Evolutionary conservation across 2,888 invertebrate species (phyloP).

Genomic region (Galerucella nymphaeae): DNA sequence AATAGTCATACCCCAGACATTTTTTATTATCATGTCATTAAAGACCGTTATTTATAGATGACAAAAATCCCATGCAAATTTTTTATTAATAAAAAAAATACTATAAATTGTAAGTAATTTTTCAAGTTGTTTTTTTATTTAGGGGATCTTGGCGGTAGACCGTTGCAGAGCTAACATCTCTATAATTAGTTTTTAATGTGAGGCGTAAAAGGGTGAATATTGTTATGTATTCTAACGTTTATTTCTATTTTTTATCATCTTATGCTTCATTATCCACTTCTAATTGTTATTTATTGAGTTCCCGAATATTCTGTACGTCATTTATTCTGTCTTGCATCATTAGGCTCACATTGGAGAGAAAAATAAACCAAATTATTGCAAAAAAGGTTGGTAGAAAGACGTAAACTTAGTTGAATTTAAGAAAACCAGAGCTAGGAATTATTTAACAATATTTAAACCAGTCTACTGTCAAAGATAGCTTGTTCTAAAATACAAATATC

Average conservation of each 20-base stretch:
- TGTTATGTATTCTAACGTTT: neutral
- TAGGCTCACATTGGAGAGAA: no score
- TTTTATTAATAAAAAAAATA: slow-evolving; percentile 47
- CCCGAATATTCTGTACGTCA: no score
- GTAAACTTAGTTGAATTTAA: no score
- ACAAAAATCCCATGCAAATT: slow-evolving; percentile 45
- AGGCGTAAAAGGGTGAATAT: neutral
- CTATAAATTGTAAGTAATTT: slow-evolving; percentile 62
- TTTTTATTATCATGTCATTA: slow-evolving; percentile 45
- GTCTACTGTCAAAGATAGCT: no score
- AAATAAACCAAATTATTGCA: no score
- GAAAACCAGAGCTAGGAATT: no score
- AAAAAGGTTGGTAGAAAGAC: no score
- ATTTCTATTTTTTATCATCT: neutral
- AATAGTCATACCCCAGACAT: slow-evolving; percentile 56
- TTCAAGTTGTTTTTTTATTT: slow-evolving; percentile 54
- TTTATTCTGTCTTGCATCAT: no score
- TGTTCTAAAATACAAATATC: no score
- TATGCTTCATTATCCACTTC: no score
- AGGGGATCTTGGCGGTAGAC: slow-evolving; percentile 35
- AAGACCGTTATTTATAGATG: slow-evolving; percentile 41
- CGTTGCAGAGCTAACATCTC: slow-evolving; percentile 55
- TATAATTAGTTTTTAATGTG: slow-evolving; percentile 53
- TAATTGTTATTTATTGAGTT: no score
- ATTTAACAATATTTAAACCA: no score